A percentile compares a stretch with the other conserved stretches of the same genome.
Evolutionary conservation across 2,797 vertebrate genomes (phyloP).

Genomic region (Helicolenus hilgendorfi): DNA sequence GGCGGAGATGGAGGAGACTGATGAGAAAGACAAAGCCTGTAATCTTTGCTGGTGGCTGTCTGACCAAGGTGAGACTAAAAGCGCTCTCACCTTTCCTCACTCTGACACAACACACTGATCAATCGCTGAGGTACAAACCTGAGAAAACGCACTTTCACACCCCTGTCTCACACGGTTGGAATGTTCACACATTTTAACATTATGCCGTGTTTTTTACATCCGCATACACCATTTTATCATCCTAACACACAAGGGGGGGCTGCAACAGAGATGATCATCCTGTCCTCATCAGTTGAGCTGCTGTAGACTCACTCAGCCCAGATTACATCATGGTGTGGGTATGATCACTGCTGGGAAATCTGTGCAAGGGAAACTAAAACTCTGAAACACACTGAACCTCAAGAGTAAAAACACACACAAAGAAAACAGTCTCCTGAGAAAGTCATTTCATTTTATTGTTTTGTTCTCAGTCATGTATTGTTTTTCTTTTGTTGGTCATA

Average conservation of each 20-base stretch:
- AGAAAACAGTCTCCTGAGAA: neutral
- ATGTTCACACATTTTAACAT: neutral
- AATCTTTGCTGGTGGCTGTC: neutral
- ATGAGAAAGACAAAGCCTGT: neutral
- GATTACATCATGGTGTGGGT: neutral
- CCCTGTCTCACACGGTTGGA: neutral
- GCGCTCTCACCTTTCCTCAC: neutral
- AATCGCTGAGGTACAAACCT: neutral
- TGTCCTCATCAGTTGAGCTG: neutral
- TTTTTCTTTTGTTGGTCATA: neutral
- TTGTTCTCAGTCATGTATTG: neutral
- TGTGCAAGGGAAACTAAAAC: neutral
- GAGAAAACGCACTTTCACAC: neutral
- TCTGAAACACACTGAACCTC: neutral
- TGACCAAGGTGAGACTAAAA: neutral
- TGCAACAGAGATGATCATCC: neutral
- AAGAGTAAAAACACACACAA: neutral
- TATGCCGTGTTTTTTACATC: neutral
- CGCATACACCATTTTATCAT: neutral
- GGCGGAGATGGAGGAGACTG: neutral
- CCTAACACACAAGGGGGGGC: neutral
- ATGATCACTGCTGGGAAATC: slow-evolving; percentile 1
- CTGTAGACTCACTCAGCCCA: neutral
- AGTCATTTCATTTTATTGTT: neutral
- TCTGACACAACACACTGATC: neutral